Conservation (phyloP, 2,113 vertebrate species). For the Planiliza haematocheilus region DNA sequence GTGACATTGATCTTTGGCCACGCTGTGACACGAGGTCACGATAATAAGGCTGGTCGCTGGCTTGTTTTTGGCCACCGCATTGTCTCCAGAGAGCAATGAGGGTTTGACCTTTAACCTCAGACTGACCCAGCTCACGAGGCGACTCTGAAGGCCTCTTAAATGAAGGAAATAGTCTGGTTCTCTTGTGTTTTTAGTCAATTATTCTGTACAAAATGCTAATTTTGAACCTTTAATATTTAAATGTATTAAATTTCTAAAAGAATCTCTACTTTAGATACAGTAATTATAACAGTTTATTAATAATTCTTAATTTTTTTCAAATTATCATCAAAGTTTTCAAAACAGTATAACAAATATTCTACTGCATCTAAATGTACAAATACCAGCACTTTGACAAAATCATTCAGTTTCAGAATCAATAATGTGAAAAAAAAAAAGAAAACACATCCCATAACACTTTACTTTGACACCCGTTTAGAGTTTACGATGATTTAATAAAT, state of each 20-base stretch:
- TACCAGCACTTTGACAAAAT: constrained; percentile 18
- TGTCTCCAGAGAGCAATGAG: constrained; percentile 53
- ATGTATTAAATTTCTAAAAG: neutral
- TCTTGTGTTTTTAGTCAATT: neutral
- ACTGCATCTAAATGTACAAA: constrained; percentile 11
- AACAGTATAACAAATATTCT: constrained; percentile 16
- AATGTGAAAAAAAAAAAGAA: neutral
- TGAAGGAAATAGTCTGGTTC: neutral
- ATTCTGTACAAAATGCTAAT: neutral
- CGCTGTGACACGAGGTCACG: constrained; percentile 54
- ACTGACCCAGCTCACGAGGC: constrained; percentile 30
- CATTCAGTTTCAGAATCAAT: neutral
- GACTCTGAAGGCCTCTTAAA: neutral
- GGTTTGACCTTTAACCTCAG: constrained; percentile 46
- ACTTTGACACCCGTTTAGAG: neutral
- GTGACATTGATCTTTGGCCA: constrained; percentile 17
- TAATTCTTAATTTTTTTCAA: constrained; percentile 17
- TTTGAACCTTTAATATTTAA: neutral
- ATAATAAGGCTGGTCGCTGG: constrained; percentile 22
- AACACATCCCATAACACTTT: neutral
- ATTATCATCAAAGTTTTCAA: constrained; percentile 15
- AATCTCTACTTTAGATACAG: neutral
- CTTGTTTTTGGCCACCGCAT: constrained; percentile 53
- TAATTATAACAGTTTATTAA: neutral
- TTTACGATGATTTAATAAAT: neutral